Conservation (phyloP, 2,797 vertebrate species). For the Crenuchus spilurus region DNA sequence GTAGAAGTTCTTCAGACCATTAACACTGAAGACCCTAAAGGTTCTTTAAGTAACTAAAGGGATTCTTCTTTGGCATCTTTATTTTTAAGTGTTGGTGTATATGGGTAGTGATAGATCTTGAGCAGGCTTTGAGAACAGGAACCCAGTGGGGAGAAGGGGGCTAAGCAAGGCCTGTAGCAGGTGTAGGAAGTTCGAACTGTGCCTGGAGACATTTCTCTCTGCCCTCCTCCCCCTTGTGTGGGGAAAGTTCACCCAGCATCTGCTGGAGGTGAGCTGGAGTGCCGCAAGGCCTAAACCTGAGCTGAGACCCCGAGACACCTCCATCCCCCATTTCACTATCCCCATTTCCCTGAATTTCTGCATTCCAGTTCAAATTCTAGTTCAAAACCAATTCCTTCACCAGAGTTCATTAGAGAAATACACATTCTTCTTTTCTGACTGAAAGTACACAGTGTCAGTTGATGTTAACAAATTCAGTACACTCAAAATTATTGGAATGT, state of each 20-base stretch:
- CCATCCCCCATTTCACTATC: not conserved
- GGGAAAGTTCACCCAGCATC: constrained; percentile 57
- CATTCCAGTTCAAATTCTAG: not conserved
- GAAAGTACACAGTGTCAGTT: not conserved
- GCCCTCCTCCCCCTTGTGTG: constrained; percentile 41
- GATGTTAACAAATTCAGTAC: not conserved
- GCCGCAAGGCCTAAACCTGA: constrained; percentile 8
- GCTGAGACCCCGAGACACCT: not conserved
- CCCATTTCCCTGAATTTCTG: not conserved
- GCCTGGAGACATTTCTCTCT: constrained; percentile 39
- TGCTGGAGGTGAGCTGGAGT: constrained; percentile 40
- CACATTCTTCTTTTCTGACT: not conserved
- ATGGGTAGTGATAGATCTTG: constrained; percentile 36
- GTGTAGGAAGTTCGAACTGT: constrained; percentile 25
- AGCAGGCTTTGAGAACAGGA: constrained; percentile 21
- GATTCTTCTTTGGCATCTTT: too few species aligned
- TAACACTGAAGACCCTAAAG: too few species aligned
- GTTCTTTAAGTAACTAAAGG: too few species aligned
- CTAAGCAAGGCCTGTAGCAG: constrained; percentile 20
- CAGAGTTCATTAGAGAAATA: too few species aligned
- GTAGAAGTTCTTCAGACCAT: too few species aligned
- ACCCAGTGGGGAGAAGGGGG: not conserved
- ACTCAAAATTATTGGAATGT: not conserved
- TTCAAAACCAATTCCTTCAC: not conserved
- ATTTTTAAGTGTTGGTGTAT: constrained; percentile 16